phyloP scores from a whole-genome alignment of 2,888 invertebrate species.

The Polylopha cassiicola region DNA sequence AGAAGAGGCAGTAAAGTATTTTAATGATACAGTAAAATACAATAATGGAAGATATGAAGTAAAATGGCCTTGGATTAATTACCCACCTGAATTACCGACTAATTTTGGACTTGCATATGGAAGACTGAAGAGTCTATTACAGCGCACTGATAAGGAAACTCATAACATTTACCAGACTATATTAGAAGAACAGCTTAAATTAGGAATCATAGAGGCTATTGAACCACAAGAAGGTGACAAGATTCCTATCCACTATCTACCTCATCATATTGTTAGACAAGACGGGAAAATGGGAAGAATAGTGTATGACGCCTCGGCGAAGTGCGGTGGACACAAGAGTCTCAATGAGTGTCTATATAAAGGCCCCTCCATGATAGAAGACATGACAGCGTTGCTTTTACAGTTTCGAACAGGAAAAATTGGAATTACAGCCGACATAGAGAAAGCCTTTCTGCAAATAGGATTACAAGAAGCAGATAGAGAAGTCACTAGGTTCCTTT shows the following conservation, averaged over 20 bases:
- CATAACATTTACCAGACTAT: too few relatives aligned
- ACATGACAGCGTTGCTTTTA: slow-evolving; percentile 27
- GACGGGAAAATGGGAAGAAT: not conserved
- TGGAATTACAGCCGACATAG: slow-evolving; percentile 28
- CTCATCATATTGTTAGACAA: too few relatives aligned
- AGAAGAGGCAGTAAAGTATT: not conserved
- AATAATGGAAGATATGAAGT: not conserved
- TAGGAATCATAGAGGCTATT: too few relatives aligned
- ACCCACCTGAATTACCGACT: not conserved
- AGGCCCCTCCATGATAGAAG: slow-evolving; percentile 29
- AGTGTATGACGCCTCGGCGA: slow-evolving; percentile 22
- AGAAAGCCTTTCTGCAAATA: slow-evolving; percentile 30
- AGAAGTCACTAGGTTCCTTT: slow-evolving; percentile 29
- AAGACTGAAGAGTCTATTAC: not conserved
- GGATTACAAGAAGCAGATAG: slow-evolving; percentile 15
- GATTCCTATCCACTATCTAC: too few relatives aligned
- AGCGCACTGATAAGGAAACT: not conserved
- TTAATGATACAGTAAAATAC: slow-evolving; percentile 1
- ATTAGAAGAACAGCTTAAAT: too few relatives aligned
- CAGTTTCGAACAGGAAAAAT: slow-evolving; percentile 26
- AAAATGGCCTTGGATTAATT: slow-evolving; percentile 2
- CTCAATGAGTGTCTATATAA: slow-evolving; percentile 29
- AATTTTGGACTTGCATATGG: slow-evolving; percentile 4
- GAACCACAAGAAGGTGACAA: too few relatives aligned
- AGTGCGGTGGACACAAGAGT: slow-evolving; percentile 23